Evolutionary conservation across 2,113 vertebrate species (phyloP), one percentile per base, ranked within the genome.

Genomic region (Noctilio leporinus): DNA sequence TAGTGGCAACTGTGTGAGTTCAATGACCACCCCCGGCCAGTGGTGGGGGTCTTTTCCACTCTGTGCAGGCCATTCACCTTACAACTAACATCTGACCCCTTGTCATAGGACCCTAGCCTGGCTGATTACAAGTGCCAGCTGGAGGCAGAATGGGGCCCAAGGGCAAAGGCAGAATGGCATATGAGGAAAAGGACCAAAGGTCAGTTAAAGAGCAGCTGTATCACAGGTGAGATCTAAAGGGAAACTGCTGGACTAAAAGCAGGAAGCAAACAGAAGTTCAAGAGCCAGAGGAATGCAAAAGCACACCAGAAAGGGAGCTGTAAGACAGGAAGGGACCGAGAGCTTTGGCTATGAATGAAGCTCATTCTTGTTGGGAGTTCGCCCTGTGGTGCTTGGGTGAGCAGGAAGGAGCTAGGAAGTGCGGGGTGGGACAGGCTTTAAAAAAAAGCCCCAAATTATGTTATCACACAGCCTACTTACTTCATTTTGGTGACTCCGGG

Each of bases 141-240:
- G 90, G 75, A 95, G 57, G 81, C 80, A 84, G 92, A 81, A 93
- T 49, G 88, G 65, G 76, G 59, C 87, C 92, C 95, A 94, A 67
- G 88, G 82, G 84, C 90, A 92, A 82, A 95, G 69, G 73, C 83
- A 91, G 89, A 93, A 62, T 64, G 72, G 77, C 86, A 67, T 12
- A 73, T 4, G 72, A 96, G 85, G 94, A 95, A 94, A 73, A 95
- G 26, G 82, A 91, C 59, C 92, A 94, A 95, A 96, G 96, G 88
- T 95, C 96, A 88, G 35, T 73, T 45, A 45, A 24, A 73, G 95
- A 91, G 86, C 45, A 78, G 53, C 70, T 62, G 24, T 84, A 92
- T 92, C 94, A 64, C 49, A 95, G 96, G 81, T 96, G 55, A 95
- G 43, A 90, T 95, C 92, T 67, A 80, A 84, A 85, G 86, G 86